Conservation (phyloP, 2,797 vertebrate genomes). For the Molossus molossus region DNA sequence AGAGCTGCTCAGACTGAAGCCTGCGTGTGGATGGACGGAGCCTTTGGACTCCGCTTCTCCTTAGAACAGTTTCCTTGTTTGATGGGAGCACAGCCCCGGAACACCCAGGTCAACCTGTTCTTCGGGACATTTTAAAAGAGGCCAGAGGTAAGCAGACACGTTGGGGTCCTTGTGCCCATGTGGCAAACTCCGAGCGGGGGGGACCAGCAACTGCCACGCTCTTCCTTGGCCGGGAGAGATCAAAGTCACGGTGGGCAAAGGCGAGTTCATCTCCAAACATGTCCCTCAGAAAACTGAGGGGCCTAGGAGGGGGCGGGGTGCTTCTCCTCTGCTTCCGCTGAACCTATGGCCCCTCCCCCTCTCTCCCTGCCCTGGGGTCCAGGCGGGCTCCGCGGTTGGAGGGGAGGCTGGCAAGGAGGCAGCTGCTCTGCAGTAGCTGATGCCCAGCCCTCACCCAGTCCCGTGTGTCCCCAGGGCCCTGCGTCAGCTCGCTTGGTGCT, state of each 20-base stretch:
- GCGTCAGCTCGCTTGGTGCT: rapidly evolving
- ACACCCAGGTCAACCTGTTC: background rate
- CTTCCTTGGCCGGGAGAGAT: background rate
- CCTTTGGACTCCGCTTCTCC: rapidly evolving
- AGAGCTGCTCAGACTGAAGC: background rate
- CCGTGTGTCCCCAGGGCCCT: background rate
- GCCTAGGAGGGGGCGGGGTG: rapidly evolving
- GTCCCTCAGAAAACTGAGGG: background rate
- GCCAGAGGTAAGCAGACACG: background rate
- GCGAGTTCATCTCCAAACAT: background rate
- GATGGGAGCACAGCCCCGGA: background rate
- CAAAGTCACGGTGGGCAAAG: background rate
- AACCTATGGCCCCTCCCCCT: rapidly evolving
- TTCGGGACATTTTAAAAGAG: background rate
- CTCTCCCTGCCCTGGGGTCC: background rate
- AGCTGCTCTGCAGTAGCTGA: rapidly evolving
- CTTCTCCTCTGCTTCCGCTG: background rate
- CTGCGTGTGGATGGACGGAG: background rate
- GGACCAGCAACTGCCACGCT: background rate
- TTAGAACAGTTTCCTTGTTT: background rate
- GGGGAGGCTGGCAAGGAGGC: rapidly evolving
- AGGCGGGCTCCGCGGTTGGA: rapidly evolving
- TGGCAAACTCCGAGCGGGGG: background rate
- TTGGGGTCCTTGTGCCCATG: background rate
- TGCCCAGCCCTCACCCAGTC: rapidly evolving